phyloP scores from a whole-genome alignment of 1,140 invertebrate species.

The Drosophila melanica region DNA sequence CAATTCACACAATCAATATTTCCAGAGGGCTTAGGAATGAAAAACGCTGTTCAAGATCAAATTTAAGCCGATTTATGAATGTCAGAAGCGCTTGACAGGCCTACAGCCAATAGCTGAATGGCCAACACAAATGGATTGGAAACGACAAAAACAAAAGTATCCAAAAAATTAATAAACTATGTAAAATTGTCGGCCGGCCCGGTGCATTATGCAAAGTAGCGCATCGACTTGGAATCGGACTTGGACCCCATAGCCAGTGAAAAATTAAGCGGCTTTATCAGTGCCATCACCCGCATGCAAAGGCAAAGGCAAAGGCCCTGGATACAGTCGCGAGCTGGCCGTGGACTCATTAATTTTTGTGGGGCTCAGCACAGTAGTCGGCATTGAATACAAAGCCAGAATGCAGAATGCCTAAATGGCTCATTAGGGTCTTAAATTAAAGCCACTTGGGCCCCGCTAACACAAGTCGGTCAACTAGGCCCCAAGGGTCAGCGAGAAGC shows the following conservation, averaged over 20 bases:
- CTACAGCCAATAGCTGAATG: constrained; percentile 12
- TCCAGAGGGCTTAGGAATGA: constrained; percentile 29
- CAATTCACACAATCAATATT: constrained; percentile 10
- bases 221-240: constrained; percentile 25
- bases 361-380: constrained; percentile 70
- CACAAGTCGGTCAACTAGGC: constrained; percentile 69
- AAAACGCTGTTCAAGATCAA: constrained; percentile 69
- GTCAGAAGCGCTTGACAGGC: constrained; percentile 54
- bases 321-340: constrained; percentile 47
- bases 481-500: constrained; percentile 33
- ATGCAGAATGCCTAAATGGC: constrained; percentile 78
- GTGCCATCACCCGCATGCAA: constrained; percentile 74
- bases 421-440: constrained; percentile 80
- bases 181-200: constrained; percentile 41
- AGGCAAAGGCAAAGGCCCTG: constrained; percentile 28
- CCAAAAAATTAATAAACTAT: constrained; percentile 77
- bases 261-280: constrained; percentile 79
- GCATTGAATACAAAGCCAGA: constrained; percentile 75
- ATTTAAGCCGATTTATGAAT: constrained; percentile 80
- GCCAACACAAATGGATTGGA: constrained; percentile 14
- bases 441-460: constrained; percentile 60
- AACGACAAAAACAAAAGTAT: constrained; percentile 25
- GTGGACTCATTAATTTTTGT: constrained; percentile 75
- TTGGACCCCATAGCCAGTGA: constrained; percentile 55
- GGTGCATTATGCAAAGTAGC: constrained; percentile 75